phyloP scores from a whole-genome alignment of 2,113 vertebrate species.

The Phalacrocorax carbo region DNA sequence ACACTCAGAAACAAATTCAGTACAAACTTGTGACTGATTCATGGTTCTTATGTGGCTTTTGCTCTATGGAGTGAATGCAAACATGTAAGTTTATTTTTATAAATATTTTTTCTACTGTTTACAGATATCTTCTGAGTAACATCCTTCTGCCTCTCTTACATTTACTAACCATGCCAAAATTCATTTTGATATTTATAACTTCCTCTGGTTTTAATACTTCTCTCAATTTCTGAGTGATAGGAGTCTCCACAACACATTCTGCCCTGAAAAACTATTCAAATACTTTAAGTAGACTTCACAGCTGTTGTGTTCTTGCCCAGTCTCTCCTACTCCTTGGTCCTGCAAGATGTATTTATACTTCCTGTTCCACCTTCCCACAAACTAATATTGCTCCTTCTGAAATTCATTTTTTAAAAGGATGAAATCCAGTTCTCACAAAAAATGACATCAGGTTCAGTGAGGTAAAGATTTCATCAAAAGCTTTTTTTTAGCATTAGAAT shows the following conservation, averaged over 20 bases:
- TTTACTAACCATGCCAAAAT: background rate
- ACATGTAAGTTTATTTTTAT: background rate
- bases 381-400: background rate
- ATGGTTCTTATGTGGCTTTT: background rate
- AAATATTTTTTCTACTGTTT: background rate
- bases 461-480: background rate
- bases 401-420: background rate
- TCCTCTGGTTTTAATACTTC: background rate
- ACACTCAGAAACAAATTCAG: background rate
- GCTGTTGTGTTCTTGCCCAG: background rate
- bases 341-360: background rate
- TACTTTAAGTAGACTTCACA: background rate
- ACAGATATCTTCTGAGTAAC: background rate
- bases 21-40: background rate
- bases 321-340: background rate
- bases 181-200: background rate
- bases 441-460: background rate
- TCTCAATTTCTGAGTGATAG: background rate
- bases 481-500: background rate
- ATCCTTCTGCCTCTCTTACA: background rate
- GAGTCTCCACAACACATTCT: background rate
- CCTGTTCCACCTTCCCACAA: background rate
- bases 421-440: background rate
- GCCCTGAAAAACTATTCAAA: background rate
- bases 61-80: background rate